Conservation (phyloP, 2,113 vertebrate genomes). For the Xenus cinereus region DNA sequence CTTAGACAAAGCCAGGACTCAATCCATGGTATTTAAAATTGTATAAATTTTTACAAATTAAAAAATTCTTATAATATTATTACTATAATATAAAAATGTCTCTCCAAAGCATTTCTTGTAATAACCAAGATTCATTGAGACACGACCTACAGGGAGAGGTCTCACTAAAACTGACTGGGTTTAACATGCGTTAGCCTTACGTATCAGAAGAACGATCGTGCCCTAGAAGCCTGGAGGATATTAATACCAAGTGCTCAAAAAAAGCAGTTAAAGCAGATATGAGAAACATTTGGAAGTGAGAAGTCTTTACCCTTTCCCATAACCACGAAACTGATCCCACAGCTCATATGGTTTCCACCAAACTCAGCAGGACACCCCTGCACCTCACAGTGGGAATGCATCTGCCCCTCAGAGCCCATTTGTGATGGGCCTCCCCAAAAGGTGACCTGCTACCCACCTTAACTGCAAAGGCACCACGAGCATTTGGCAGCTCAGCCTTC, state of each 20-base stretch:
- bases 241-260: not conserved
- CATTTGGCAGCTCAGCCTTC: not conserved
- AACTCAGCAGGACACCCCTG: not conserved
- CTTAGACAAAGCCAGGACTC: not conserved
- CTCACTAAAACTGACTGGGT: not conserved
- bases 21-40: not conserved
- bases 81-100: not conserved
- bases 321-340: not conserved
- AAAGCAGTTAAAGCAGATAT: not conserved
- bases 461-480: not conserved
- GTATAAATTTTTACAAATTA: not conserved
- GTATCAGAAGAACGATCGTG: not conserved
- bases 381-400: not conserved
- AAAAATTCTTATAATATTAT: not conserved
- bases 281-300: not conserved
- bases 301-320: not conserved
- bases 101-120: not conserved
- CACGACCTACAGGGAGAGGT: not conserved
- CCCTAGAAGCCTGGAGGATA: not conserved
- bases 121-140: not conserved
- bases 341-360: not conserved
- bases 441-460: not conserved
- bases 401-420: not conserved
- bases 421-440: not conserved
- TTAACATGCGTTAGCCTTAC: not conserved